Percentiles rank a stretch among this genome's conserved stretches.
phyloP scores from a whole-genome alignment of 2,113 vertebrate genomes.

The Saimiri boliviensis region DNA sequence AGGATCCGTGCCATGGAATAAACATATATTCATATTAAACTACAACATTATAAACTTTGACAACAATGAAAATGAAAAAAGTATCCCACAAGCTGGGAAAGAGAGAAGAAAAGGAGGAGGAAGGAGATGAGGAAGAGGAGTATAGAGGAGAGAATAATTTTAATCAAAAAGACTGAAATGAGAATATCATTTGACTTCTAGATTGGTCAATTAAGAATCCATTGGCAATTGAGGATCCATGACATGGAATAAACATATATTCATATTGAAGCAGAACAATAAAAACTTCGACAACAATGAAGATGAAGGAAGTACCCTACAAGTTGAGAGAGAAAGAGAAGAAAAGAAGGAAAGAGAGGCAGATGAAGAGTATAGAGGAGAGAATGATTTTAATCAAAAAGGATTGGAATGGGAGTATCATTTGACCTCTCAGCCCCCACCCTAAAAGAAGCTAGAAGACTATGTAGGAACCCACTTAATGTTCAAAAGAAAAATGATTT shows the following conservation, averaged over 20 bases:
- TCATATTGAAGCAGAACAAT: not conserved
- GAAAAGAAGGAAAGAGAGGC: not conserved
- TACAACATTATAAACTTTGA: not conserved
- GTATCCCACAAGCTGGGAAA: not conserved
- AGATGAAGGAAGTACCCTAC: not conserved
- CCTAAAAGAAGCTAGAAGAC: not conserved
- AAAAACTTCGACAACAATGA: not conserved
- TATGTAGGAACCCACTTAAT: not conserved
- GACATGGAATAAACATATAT: not conserved
- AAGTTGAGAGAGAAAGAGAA: not conserved
- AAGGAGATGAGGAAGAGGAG: too few relatives aligned
- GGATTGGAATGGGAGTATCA: not conserved
- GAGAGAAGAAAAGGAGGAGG: not conserved
- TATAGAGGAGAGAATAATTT: not conserved
- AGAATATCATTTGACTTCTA: not conserved
- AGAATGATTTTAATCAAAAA: not conserved
- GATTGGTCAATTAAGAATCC: too few relatives aligned
- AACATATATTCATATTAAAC: not conserved
- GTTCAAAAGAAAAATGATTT: not conserved
- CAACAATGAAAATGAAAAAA: not conserved
- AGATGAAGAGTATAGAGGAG: not conserved
- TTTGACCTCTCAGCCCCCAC: not conserved
- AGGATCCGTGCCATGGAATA: not conserved
- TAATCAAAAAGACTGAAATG: not conserved
- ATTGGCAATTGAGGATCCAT: not conserved